phyloP scores from a whole-genome alignment of 1,140 invertebrate species.

The Lasioglossum baleicum region DNA sequence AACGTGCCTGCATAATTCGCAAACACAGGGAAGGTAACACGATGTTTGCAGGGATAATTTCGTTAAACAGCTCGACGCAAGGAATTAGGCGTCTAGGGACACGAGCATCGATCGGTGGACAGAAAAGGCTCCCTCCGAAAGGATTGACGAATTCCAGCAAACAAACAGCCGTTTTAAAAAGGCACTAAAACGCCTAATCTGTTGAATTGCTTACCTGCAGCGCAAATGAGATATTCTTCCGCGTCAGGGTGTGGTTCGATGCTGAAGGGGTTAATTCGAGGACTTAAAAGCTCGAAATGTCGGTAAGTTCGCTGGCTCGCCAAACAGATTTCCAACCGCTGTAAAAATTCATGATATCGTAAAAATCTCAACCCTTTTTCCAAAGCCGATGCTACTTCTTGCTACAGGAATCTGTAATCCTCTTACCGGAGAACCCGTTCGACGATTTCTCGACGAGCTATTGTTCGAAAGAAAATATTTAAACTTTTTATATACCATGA shows the following conservation, averaged over 20 bases:
- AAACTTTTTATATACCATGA: too few relatives aligned
- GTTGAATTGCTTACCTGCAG: neutral
- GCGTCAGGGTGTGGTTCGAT: neutral
- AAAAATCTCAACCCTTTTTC: conserved; percentile 26
- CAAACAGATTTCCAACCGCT: neutral
- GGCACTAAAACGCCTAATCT: conserved; percentile 13
- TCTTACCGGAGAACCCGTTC: neutral
- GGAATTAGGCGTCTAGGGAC: too few relatives aligned
- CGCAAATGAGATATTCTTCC: too few relatives aligned
- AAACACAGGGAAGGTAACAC: too few relatives aligned
- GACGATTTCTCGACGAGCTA: neutral
- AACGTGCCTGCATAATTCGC: too few relatives aligned
- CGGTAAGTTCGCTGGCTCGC: neutral
- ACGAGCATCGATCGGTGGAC: too few relatives aligned
- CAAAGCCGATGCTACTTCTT: neutral
- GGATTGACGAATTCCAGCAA: too few relatives aligned
- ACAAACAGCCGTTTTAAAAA: neutral
- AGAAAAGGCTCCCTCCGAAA: too few relatives aligned
- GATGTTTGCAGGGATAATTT: too few relatives aligned
- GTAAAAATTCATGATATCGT: conserved; percentile 41
- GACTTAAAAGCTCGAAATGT: conserved; percentile 4
- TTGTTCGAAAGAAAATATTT: too few relatives aligned
- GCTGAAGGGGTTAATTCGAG: conserved; percentile 21
- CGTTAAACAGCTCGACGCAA: too few relatives aligned
- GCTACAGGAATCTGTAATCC: conserved; percentile 8